phyloP scores from a whole-genome alignment of 2,888 invertebrate species.

The Lampropteryx suffumata region DNA sequence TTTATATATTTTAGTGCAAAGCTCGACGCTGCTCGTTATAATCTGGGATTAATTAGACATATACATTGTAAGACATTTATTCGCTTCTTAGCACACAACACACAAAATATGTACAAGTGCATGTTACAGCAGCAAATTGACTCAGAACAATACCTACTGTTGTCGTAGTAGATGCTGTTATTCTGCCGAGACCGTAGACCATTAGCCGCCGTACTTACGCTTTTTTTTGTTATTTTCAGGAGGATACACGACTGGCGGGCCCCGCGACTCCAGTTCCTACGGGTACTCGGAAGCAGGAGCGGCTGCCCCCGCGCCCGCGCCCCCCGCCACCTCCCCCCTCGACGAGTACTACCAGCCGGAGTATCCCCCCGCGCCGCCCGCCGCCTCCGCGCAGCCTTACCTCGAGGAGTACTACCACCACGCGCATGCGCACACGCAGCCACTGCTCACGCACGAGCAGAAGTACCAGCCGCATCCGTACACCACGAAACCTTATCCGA shows the following conservation, averaged over 20 bases:
- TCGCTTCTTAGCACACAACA: no score
- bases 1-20: no score
- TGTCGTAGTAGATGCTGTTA: no score
- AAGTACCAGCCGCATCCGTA: conserved; percentile 88
- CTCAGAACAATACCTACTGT: not conserved
- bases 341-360: conserved; percentile 81
- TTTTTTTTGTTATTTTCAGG: conserved; percentile 55
- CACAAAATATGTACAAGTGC: no score
- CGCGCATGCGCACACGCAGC: conserved; percentile 86
- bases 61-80: no score
- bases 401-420: conserved; percentile 89
- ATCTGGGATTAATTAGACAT: no score
- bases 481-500: conserved; percentile 87
- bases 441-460: conserved; percentile 81
- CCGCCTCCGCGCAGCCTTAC: conserved; percentile 84
- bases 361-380: conserved; percentile 74
- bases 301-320: conserved; percentile 56
- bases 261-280: conserved; percentile 74
- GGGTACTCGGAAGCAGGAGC: conserved; percentile 70
- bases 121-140: no score
- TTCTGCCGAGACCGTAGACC: no score
- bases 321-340: conserved; percentile 73
- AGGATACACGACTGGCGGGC: conserved; percentile 82
- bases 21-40: no score
- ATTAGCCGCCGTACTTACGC: no score